Conservation (phyloP, 2,113 vertebrate species). For the Sisor rabdophorus region DNA sequence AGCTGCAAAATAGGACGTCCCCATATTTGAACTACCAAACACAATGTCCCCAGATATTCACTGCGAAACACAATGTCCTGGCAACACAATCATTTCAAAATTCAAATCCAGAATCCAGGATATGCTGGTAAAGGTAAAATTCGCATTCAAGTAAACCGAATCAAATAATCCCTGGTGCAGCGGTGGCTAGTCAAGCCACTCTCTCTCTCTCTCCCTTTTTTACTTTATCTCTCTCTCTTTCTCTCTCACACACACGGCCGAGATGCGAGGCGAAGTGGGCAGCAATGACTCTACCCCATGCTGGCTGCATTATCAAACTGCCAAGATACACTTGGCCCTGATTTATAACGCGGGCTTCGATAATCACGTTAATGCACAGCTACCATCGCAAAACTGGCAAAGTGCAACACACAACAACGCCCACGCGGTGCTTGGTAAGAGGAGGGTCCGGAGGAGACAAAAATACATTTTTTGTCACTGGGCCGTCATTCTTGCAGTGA, state of each 20-base stretch:
- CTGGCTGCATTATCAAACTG: constrained; percentile 50
- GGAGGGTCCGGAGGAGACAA: constrained; percentile 37
- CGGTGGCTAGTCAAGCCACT: not conserved
- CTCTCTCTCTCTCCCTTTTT: not conserved
- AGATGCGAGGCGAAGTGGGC: constrained; percentile 48
- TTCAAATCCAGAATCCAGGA: not conserved
- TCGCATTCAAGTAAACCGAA: not conserved
- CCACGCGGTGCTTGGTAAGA: constrained; percentile 31
- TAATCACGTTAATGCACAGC: constrained; percentile 75
- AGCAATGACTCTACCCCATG: constrained; percentile 55
- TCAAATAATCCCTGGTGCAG: not conserved
- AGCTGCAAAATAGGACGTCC: no score
- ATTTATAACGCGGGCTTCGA: constrained; percentile 74
- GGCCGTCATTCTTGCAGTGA: not conserved
- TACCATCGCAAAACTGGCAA: constrained; percentile 65
- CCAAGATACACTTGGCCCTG: constrained; percentile 61
- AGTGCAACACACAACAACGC: constrained; percentile 58
- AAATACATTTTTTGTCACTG: constrained; percentile 8
- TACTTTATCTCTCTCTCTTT: constrained; percentile 12
- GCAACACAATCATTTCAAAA: not conserved
- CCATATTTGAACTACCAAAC: no score
- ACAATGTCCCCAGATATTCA: not conserved
- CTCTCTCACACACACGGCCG: not conserved
- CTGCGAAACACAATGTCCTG: not conserved
- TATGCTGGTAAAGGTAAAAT: not conserved